These are phyloP conservation scores for Rousettus madagascariensis DNA, from an alignment of 2,797 vertebrate genomes.

Conservation along the genomic window DNA sequence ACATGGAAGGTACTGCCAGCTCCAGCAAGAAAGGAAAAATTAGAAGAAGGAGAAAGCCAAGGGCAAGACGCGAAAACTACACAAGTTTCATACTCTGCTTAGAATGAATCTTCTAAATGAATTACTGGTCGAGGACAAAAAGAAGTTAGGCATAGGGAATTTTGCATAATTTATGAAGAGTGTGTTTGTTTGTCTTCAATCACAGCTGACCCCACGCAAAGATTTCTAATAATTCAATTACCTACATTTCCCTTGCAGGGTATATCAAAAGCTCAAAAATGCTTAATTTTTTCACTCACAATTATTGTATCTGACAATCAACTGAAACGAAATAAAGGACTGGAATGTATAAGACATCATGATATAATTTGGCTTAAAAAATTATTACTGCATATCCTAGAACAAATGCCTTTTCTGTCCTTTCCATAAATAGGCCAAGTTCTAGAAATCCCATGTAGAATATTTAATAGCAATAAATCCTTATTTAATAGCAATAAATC, in stretches of 20 bases:
- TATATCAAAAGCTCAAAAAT: slow-evolving; percentile 1
- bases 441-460: not conserved
- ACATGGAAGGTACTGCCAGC: not conserved
- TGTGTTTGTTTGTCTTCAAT: not conserved
- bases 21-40: not conserved
- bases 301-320: slow-evolving; percentile 2
- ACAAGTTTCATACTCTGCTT: not conserved
- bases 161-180: not conserved
- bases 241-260: not conserved
- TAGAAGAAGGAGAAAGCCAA: not conserved
- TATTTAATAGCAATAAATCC: too few relatives aligned
- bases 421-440: not conserved
- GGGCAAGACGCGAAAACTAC: not conserved
- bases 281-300: not conserved
- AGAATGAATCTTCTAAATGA: not conserved
- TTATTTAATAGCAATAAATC: not conserved
- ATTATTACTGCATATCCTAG: not conserved
- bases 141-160: not conserved
- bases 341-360: not conserved
- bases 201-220: not conserved
- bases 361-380: not conserved
- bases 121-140: not conserved
- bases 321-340: not conserved
- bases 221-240: not conserved
- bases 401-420: not conserved